phyloP scores from a whole-genome alignment of 2,888 invertebrate genomes.

The Eristalinus aeneus region DNA sequence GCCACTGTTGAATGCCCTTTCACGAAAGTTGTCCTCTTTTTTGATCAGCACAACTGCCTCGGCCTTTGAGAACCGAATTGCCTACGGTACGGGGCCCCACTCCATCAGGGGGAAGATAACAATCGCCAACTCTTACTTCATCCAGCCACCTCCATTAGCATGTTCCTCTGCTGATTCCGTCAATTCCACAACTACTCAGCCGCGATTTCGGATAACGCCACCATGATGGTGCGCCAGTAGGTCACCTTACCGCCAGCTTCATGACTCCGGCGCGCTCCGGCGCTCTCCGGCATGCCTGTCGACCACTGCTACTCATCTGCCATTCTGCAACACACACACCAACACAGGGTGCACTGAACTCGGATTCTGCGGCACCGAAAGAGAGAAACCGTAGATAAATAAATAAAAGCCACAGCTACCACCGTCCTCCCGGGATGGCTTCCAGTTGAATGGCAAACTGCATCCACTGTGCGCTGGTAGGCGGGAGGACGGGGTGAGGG shows the following conservation, averaged over 20 bases:
- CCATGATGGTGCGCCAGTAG: neutral
- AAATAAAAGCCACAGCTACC: conserved; percentile 12
- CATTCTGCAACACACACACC: neutral
- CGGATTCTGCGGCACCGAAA: neutral
- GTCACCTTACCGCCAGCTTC: neutral
- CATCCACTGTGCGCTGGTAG: conserved; percentile 15
- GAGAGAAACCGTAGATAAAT: neutral
- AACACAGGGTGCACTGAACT: conserved; percentile 23
- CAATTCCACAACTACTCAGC: neutral
- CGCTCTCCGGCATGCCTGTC: neutral
- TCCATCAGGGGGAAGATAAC: neutral
- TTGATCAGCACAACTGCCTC: neutral
- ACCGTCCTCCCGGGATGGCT: conserved; percentile 1
- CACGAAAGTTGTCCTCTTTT: neutral
- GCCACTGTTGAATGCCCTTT: neutral
- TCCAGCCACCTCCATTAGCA: neutral
- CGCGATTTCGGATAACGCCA: neutral
- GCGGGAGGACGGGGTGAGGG: neutral
- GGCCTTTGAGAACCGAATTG: neutral
- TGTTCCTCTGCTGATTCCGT: neutral
- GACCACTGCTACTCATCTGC: neutral
- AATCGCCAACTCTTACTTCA: neutral
- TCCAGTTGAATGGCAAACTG: conserved; percentile 6
- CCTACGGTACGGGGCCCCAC: neutral
- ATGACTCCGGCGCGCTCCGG: neutral